Conservation (phyloP, 2,888 invertebrate species). For the Steinernema scapterisci region DNA sequence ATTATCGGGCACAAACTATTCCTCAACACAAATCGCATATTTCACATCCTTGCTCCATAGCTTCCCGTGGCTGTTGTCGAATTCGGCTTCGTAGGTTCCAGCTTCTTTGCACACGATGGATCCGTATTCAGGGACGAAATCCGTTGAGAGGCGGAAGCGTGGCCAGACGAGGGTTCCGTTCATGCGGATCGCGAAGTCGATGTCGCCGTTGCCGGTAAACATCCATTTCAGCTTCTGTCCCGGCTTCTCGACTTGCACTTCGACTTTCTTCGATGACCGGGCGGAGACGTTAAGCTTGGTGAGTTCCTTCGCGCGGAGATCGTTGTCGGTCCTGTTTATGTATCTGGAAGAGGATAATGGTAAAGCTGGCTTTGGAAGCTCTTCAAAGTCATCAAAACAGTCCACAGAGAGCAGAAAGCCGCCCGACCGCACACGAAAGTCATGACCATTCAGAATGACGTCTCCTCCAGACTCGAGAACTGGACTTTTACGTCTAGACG, state of each 20-base stretch:
- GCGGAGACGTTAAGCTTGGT: constrained; percentile 53
- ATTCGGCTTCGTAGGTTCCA: constrained; percentile 57
- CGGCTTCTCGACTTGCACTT: constrained; percentile 35
- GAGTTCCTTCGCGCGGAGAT: constrained; percentile 47
- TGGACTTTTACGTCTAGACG: too few species aligned
- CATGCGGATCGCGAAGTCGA: constrained; percentile 42
- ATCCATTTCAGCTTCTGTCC: constrained; percentile 42
- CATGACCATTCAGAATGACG: too few species aligned
- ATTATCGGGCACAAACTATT: not conserved
- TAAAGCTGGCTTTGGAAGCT: too few species aligned
- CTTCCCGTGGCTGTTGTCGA: constrained; percentile 60
- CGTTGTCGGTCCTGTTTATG: constrained; percentile 7
- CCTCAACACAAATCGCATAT: not conserved
- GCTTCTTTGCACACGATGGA: constrained; percentile 43
- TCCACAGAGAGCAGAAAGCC: too few species aligned
- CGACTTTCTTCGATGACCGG: constrained; percentile 41
- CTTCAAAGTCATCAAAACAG: too few species aligned
- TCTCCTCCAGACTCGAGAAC: too few species aligned
- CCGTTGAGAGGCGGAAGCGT: constrained; percentile 58
- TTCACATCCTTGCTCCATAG: constrained; percentile 39
- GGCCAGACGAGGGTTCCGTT: constrained; percentile 48
- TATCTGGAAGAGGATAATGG: constrained; percentile 42
- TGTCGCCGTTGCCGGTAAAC: constrained; percentile 42
- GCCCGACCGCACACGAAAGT: too few species aligned
- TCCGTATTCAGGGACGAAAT: constrained; percentile 61